Conservation (phyloP, 2,797 vertebrate species). For the Capromys pilorides region DNA sequence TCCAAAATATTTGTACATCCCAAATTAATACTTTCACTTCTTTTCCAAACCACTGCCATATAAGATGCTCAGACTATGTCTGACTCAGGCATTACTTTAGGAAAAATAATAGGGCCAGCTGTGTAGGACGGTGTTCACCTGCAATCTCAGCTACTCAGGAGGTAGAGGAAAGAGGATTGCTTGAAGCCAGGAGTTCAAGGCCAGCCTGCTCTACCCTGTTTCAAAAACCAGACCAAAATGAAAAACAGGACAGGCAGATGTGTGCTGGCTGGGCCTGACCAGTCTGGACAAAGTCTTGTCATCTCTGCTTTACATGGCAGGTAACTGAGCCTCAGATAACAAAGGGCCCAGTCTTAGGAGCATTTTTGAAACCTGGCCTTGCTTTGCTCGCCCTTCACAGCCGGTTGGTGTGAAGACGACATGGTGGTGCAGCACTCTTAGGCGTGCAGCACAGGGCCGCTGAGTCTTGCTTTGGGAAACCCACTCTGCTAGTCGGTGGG, state of each 20-base stretch:
- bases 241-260: background rate
- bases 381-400: background rate
- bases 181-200: background rate
- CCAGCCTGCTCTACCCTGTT: background rate
- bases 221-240: background rate
- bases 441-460: background rate
- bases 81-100: background rate
- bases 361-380: background rate
- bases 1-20: background rate
- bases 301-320: background rate
- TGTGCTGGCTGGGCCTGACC: background rate
- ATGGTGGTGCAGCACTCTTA: background rate
- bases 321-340: background rate
- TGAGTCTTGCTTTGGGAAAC: background rate
- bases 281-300: background rate
- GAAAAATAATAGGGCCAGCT: background rate
- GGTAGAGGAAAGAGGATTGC: background rate
- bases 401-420: background rate
- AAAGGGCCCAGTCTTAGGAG: background rate
- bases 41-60: background rate
- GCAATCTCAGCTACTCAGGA: background rate
- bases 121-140: background rate
- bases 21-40: background rate
- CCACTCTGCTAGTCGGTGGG: background rate
- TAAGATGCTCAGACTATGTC: background rate